These are phyloP conservation scores for Papilio polytes DNA, from an alignment of 1,140 invertebrate species.

Conservation along the genomic window DNA sequence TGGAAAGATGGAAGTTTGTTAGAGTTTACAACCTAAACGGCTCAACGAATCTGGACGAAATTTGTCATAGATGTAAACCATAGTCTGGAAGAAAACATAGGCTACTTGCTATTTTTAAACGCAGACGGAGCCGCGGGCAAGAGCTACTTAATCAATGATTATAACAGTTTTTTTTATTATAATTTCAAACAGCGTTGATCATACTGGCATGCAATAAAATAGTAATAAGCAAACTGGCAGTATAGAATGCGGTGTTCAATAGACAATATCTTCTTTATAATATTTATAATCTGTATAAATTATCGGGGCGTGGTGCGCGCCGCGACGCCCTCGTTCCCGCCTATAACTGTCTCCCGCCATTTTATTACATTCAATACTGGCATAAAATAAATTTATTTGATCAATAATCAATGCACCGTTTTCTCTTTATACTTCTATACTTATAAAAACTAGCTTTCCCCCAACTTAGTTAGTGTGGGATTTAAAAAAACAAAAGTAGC, in stretches of 20 bases:
- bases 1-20: too few relatives aligned
- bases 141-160: background rate
- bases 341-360: constrained; percentile 23
- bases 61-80: too few relatives aligned
- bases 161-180: too few relatives aligned
- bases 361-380: background rate
- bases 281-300: constrained; percentile 35
- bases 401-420: background rate
- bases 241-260: background rate
- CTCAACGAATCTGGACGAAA: too few relatives aligned
- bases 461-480: too few relatives aligned
- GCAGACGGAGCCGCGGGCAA: too few relatives aligned
- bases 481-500: too few relatives aligned
- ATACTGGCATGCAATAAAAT: background rate
- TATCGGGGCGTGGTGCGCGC: constrained; percentile 26
- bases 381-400: background rate
- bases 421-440: too few relatives aligned
- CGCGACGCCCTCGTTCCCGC: constrained; percentile 32
- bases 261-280: constrained; percentile 5
- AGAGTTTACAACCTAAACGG: too few relatives aligned
- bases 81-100: too few relatives aligned
- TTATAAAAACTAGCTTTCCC: too few relatives aligned
- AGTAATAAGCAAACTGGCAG: background rate
- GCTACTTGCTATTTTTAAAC: too few relatives aligned
- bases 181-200: background rate